Conservation (phyloP, 2,888 invertebrate genomes). For the Flexamia atlantica region DNA sequence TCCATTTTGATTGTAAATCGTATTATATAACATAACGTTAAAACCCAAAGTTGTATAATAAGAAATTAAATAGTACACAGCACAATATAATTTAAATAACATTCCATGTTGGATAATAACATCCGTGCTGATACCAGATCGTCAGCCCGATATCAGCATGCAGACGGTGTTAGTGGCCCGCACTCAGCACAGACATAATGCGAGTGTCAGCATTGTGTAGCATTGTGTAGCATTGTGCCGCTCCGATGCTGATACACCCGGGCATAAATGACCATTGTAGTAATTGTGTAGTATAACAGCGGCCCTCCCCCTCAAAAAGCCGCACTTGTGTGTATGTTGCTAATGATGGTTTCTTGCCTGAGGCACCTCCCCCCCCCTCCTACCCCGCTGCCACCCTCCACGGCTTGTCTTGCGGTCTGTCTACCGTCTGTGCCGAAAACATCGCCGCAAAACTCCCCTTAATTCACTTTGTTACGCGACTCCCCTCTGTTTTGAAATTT, state of each 20-base stretch:
- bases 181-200: not conserved
- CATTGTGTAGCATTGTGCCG: too few species aligned
- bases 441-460: constrained; percentile 40
- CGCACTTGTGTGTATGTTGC: constrained; percentile 45
- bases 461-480: constrained; percentile 53
- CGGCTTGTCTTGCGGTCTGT: constrained; percentile 2
- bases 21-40: too few species aligned
- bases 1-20: too few species aligned
- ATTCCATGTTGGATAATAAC: too few species aligned
- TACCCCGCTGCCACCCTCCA: not conserved
- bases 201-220: not conserved
- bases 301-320: constrained; percentile 11
- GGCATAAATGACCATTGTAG: constrained; percentile 48
- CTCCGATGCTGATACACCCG: not conserved
- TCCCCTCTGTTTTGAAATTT: constrained; percentile 55
- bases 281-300: constrained; percentile 23
- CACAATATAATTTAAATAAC: too few species aligned
- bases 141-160: too few species aligned
- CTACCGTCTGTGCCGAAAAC: constrained; percentile 10
- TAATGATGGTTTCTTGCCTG: constrained; percentile 63
- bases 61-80: too few species aligned
- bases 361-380: constrained; percentile 38
- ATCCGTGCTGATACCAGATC: too few species aligned
- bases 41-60: too few species aligned
- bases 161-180: not conserved